These are phyloP conservation scores for Lasaia peninsularis DNA, from an alignment of 1,140 invertebrate species.

Conservation along the genomic window DNA sequence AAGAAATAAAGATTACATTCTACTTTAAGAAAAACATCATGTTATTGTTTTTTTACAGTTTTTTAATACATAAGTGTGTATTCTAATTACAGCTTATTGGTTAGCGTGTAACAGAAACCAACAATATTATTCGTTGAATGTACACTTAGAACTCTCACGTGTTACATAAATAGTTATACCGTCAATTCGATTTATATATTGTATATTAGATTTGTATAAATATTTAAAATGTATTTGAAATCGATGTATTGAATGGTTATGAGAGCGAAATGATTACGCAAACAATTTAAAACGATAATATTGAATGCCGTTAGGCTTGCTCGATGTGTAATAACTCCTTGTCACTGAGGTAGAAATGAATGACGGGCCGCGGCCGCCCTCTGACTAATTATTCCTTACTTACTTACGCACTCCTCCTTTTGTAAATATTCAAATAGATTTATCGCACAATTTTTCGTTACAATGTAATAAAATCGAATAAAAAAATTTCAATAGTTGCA, in stretches of 20 bases:
- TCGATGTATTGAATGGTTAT: neutral
- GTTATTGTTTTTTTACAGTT: no score
- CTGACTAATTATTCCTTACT: conserved; percentile 58
- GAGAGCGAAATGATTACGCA: conserved; percentile 4
- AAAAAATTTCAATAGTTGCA: no score
- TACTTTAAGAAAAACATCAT: no score
- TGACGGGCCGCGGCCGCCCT: conserved; percentile 37
- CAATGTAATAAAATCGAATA: neutral
- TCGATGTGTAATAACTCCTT: conserved; percentile 31
- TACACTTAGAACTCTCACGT: no score
- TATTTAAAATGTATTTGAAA: neutral
- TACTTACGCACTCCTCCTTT: conserved; percentile 42
- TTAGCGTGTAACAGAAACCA: no score
- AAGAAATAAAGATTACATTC: no score
- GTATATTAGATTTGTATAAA: no score
- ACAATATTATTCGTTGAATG: no score
- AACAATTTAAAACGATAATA: conserved; percentile 34
- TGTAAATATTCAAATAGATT: neutral
- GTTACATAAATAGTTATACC: no score
- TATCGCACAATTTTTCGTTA: neutral
- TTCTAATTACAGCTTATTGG: no score
- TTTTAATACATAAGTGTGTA: no score
- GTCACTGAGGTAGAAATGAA: conserved; percentile 14
- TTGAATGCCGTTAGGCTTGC: conserved; percentile 22
- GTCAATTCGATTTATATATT: no score